Evolutionary conservation across 1,140 invertebrate genomes (phyloP), one percentile per base, ranked within the genome.

Genomic region (Bicyclus anynana): DNA sequence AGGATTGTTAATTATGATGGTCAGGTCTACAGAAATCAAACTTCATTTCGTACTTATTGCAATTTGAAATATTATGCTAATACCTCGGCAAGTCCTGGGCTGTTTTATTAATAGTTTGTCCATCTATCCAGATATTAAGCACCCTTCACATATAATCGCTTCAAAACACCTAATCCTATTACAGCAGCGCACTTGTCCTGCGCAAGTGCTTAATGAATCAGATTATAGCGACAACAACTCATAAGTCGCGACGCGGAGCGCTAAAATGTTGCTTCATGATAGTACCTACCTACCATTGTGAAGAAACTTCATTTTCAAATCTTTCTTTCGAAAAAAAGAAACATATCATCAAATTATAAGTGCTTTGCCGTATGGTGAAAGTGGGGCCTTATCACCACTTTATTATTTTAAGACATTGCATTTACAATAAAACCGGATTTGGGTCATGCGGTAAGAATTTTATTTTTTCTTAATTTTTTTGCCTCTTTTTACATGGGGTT

Each of bases 161-260:
- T 60, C 58, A 59, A 53, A 56, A 60, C 46, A 42, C 35, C 58
- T 80, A 78, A 84, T 81, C 77, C 67, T 66, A 78, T 84, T 78
- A 78, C 20, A 7, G 27, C 37, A 60, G 58, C 56, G 68, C 78
- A 84, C 81, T 84, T 84, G 77, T 78, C 64, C 59, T 57, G 61
- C 61, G 70, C 81, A 82, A 82, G 79, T 84, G 81, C 80, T 84
- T 80, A 82, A 82, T 84, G 72, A 82, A 84, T 80, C 66, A 67
- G 81, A 77, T 82, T 80, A 79, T 67, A 60, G 48, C 58, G 64
- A 67, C 74, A 71, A 77, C 65, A 62, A 76, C 67, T 73, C 55
- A 59, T 67, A 65, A 52, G 62, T 65, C 57, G 56, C 17, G 44
- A 18, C 67, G n/a, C n/a, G 71, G 52, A 27, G 20, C 53, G 49